Conservation (phyloP, 2,113 vertebrate genomes). For the Gallinago jamesoni region DNA sequence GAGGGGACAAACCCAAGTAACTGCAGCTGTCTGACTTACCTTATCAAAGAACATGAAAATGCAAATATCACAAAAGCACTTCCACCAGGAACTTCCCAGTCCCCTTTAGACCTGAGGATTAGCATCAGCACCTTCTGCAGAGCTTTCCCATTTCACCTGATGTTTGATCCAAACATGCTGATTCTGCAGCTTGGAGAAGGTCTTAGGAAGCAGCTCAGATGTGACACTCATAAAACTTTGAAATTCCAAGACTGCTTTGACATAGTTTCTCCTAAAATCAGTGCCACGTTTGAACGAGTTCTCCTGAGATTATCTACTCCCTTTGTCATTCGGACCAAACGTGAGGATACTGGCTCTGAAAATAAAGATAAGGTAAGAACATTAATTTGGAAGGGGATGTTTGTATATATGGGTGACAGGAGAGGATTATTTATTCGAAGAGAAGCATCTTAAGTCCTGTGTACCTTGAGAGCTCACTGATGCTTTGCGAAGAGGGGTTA, state of each 20-base stretch:
- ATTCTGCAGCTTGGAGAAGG: conserved; percentile 95
- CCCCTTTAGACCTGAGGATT: conserved; percentile 89
- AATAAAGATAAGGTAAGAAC: conserved; percentile 92
- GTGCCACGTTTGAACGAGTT: conserved; percentile 90
- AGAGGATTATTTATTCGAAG: conserved; percentile 2
- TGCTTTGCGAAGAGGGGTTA: background rate
- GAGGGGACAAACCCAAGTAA: conserved; percentile 80
- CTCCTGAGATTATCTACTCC: conserved; percentile 92
- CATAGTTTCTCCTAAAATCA: conserved; percentile 93
- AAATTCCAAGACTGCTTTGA: conserved; percentile 94
- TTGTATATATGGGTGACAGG: background rate
- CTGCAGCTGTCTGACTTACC: conserved; percentile 86
- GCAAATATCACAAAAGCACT: conserved; percentile 74
- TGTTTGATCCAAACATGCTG: conserved; percentile 91
- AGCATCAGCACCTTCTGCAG: conserved; percentile 95
- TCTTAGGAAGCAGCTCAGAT: conserved; percentile 88
- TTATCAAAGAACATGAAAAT: conserved; percentile 83
- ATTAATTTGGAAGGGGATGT: background rate
- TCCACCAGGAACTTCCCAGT: conserved; percentile 80
- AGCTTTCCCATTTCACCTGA: conserved; percentile 95
- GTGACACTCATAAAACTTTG: conserved; percentile 85
- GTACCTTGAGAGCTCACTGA: background rate
- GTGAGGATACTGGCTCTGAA: conserved; percentile 82
- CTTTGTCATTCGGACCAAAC: conserved; percentile 92
- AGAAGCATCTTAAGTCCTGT: background rate